Percentiles rank a stretch among this genome's conserved stretches.
These are phyloP conservation scores for Sylvicola cinctus DNA, from an alignment of 2,888 invertebrate species.

Conservation along the genomic window DNA sequence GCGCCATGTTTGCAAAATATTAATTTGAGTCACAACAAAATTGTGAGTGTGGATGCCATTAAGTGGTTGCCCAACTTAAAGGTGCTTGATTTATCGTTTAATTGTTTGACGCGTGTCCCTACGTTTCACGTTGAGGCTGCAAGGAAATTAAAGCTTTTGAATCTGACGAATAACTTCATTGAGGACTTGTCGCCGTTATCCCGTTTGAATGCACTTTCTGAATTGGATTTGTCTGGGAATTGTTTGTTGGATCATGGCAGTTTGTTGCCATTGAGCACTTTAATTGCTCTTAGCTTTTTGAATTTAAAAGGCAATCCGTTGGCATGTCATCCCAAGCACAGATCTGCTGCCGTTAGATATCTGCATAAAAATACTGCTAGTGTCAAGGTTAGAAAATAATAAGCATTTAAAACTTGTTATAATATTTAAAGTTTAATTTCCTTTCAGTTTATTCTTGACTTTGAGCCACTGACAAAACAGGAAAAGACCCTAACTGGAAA, in stretches of 20 bases:
- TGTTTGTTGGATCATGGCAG: slow-evolving; percentile 36
- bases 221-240: slow-evolving; percentile 41
- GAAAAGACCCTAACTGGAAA: slow-evolving; percentile 30
- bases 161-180: slow-evolving; percentile 41
- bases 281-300: slow-evolving; percentile 31
- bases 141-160: slow-evolving; percentile 31
- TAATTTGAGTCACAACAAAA: slow-evolving; percentile 41
- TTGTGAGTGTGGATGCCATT: slow-evolving; percentile 31
- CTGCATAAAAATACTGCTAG: slow-evolving; percentile 32
- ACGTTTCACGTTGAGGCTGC: slow-evolving; percentile 32
- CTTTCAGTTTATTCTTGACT: slow-evolving; percentile 32
- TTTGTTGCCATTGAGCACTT: slow-evolving; percentile 31
- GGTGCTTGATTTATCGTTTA: slow-evolving; percentile 40
- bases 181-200: slow-evolving; percentile 34
- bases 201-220: slow-evolving; percentile 30
- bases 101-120: slow-evolving; percentile 35
- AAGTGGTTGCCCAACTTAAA: slow-evolving; percentile 38
- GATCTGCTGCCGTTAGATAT: slow-evolving; percentile 30
- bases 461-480: slow-evolving; percentile 27
- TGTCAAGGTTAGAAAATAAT: slow-evolving; percentile 20
- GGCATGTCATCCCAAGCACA: slow-evolving; percentile 36
- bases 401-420: neutral
- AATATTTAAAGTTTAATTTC: slow-evolving; percentile 1
- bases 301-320: slow-evolving; percentile 40
- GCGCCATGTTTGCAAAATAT: slow-evolving; percentile 38